Evolutionary conservation across 2,113 vertebrate species (phyloP), one percentile per base, ranked within the genome.

Genomic region (Hucho hucho): DNA sequence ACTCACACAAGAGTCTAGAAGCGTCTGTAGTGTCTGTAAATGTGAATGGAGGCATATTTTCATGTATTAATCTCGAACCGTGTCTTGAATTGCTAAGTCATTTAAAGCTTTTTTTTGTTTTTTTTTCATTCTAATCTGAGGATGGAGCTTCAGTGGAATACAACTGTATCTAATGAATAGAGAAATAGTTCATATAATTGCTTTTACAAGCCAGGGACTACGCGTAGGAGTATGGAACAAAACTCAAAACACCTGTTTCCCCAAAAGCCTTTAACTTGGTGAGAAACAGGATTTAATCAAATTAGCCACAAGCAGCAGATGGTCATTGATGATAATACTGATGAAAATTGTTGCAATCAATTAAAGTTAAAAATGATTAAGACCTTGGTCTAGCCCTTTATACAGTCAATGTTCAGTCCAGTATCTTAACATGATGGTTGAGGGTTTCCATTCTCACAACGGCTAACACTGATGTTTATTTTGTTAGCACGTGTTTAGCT

Each of bases 191-290:
- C 6, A 14, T 16, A 16, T 4, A 13, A 16, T 16, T 49, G 47
- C 37, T 37, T 9, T 37, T 49, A 1, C 3, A 49, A 49, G 14
- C 47, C 11, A 49, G 47, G 12, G 1, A 59, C 58, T 59, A n/a
- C 7, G 58, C 14, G 1, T 59, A 22, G 4, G 20, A 6, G 14
- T n/a, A 14, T 59, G 58, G 58, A 59, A 59, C 12, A 7, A 7
- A 59, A 14, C 16, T 56, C 16, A 59, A n/a, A 59, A 22, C 49
- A 87, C 79, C 79, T 73, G 75, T 92, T 91, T 88, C 86, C 86
- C 69, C 84, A 88, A 90, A 85, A 89, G 74, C 29, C 53, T 71
- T 65, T 73, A 75, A 14, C 47, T 49, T 49, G 65, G 75, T 78
- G 29, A 82, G 70, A 79, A 85, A 68, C 58, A 26, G 32, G 53